phyloP scores from a whole-genome alignment of 2,888 invertebrate genomes.

The Drosophila paramelanica region DNA sequence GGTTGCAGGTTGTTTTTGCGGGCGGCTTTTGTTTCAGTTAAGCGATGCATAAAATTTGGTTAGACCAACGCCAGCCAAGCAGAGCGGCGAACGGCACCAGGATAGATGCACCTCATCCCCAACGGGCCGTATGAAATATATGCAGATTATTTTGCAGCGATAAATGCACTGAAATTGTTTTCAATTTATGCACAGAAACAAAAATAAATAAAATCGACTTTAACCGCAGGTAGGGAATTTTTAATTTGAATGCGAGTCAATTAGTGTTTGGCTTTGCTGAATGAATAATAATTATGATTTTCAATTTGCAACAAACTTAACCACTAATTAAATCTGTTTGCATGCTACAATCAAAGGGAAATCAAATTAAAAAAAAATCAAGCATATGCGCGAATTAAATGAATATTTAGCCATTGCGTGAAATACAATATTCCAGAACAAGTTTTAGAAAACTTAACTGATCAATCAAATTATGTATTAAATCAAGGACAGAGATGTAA shows the following conservation, averaged over 20 bases:
- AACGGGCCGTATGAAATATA: slow-evolving; percentile 29
- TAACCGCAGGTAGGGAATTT: slow-evolving; percentile 16
- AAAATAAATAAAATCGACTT: slow-evolving; percentile 1
- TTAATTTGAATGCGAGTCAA: slow-evolving; percentile 16
- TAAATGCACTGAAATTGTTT: slow-evolving; percentile 39
- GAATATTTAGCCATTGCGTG: background rate
- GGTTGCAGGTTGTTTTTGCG: slow-evolving; percentile 49
- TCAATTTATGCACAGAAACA: slow-evolving; percentile 30
- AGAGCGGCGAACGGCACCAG: slow-evolving; percentile 45
- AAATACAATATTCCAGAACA: too few relatives aligned
- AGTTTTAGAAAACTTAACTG: too few relatives aligned
- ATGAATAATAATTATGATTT: background rate
- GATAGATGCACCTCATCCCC: slow-evolving; percentile 30
- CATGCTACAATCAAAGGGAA: too few relatives aligned
- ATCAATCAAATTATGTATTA: too few relatives aligned
- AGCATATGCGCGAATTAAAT: background rate
- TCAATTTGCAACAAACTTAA: background rate
- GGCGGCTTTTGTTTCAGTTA: slow-evolving; percentile 58
- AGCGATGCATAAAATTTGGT: slow-evolving; percentile 73
- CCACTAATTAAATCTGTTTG: background rate
- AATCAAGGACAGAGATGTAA: too few relatives aligned
- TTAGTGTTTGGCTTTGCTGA: slow-evolving; percentile 4
- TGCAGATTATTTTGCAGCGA: slow-evolving; percentile 46
- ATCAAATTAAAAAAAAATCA: too few relatives aligned
- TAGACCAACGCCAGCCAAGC: slow-evolving; percentile 61